Conservation (phyloP, 2,797 vertebrate species). For the Dryobates pubescens region DNA sequence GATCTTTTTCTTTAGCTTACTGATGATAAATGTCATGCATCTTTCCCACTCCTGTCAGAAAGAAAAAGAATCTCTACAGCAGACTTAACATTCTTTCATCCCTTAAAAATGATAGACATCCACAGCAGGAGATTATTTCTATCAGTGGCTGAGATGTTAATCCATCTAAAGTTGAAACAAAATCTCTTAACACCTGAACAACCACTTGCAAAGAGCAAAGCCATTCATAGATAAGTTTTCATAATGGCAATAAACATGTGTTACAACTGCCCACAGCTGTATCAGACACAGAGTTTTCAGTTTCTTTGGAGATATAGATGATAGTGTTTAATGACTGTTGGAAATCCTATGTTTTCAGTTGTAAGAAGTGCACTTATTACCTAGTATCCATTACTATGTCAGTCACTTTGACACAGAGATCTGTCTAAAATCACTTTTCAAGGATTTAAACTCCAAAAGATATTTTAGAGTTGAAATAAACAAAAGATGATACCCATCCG, state of each 20-base stretch:
- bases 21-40: constrained; percentile 78
- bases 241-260: not conserved
- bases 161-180: constrained; percentile 34
- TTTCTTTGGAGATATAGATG: not conserved
- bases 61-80: constrained; percentile 58
- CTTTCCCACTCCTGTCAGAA: constrained; percentile 63
- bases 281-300: not conserved
- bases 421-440: not conserved
- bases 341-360: not conserved
- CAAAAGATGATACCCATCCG: not conserved
- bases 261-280: not conserved
- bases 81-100: constrained; percentile 55
- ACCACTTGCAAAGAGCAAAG: not conserved
- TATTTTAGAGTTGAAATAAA: not conserved
- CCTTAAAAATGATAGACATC: constrained; percentile 67
- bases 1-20: constrained; percentile 64
- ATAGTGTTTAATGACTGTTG: not conserved
- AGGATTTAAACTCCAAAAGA: not conserved
- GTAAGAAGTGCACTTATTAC: not conserved
- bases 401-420: not conserved
- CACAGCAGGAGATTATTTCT: constrained; percentile 61
- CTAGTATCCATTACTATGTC: not conserved
- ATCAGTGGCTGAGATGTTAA: constrained; percentile 27
- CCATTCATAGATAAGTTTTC: not conserved
- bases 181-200: constrained; percentile 22